phyloP scores from a whole-genome alignment of 1,140 invertebrate genomes.

The Theocolax elegans region DNA sequence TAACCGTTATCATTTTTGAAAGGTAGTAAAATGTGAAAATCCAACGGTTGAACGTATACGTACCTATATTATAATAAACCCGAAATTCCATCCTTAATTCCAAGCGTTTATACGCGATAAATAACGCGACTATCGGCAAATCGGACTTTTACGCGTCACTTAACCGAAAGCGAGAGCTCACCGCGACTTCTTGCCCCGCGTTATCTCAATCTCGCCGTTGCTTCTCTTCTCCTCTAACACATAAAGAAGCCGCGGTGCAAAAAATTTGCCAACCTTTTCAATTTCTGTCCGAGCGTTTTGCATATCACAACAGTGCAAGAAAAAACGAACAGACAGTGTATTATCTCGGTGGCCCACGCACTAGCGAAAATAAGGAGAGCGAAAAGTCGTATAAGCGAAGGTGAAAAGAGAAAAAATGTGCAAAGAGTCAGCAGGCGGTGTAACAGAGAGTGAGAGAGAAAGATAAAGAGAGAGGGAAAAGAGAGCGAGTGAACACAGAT shows the following conservation, averaged over 20 bases:
- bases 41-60: background rate
- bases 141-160: conserved; percentile 34
- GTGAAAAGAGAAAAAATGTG: conserved; percentile 38
- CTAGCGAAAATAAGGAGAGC: background rate
- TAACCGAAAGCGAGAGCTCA: conserved; percentile 1
- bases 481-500: conserved; percentile 53
- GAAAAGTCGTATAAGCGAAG: background rate
- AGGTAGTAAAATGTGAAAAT: too few relatives aligned
- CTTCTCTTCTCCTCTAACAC: background rate
- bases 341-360: background rate
- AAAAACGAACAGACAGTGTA: conserved; percentile 11
- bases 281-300: conserved; percentile 4
- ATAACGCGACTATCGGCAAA: conserved; percentile 14
- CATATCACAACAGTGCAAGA: conserved; percentile 2
- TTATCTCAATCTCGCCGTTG: conserved; percentile 32
- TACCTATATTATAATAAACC: conserved; percentile 19
- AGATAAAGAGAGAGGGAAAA: too few relatives aligned
- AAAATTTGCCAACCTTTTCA: conserved; percentile 18
- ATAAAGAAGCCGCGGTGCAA: background rate
- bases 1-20: too few relatives aligned
- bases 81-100: background rate
- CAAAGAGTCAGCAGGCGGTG: conserved; percentile 21
- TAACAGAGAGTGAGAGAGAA: too few relatives aligned
- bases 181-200: background rate
- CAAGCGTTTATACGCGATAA: conserved; percentile 19